Conservation (phyloP, 2,113 vertebrate species). For the Reinhardtius hippoglossoides region DNA sequence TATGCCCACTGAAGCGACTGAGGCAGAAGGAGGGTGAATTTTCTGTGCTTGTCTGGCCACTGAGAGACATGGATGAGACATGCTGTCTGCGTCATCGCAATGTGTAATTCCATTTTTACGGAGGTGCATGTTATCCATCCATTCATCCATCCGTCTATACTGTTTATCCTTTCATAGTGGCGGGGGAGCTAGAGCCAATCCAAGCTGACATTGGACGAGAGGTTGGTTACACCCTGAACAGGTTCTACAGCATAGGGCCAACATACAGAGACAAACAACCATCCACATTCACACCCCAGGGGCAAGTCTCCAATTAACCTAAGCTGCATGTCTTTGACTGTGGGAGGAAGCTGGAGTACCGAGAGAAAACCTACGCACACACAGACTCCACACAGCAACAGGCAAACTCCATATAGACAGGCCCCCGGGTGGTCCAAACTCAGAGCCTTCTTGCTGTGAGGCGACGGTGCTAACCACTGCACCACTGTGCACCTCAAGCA, state of each 20-base stretch:
- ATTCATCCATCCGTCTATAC: too few relatives aligned
- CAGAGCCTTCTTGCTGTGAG: not conserved
- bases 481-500: not conserved
- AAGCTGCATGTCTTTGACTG: not conserved
- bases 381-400: not conserved
- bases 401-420: not conserved
- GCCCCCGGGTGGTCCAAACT: not conserved
- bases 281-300: too few relatives aligned
- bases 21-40: not conserved
- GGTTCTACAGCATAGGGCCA: not conserved
- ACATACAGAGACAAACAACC: not conserved
- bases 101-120: not conserved
- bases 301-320: not conserved
- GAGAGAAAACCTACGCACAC: not conserved
- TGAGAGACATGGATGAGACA: not conserved
- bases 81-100: not conserved
- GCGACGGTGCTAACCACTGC: not conserved
- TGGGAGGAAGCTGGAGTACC: not conserved
- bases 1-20: not conserved
- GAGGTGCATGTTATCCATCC: not conserved
- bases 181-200: too few relatives aligned
- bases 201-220: not conserved
- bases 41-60: not conserved
- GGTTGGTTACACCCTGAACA: too few relatives aligned
- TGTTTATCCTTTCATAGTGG: too few relatives aligned